Base-by-base conservation (phyloP, 1,140 invertebrate species). In the Gonioctena quinquepunctata region DNA sequence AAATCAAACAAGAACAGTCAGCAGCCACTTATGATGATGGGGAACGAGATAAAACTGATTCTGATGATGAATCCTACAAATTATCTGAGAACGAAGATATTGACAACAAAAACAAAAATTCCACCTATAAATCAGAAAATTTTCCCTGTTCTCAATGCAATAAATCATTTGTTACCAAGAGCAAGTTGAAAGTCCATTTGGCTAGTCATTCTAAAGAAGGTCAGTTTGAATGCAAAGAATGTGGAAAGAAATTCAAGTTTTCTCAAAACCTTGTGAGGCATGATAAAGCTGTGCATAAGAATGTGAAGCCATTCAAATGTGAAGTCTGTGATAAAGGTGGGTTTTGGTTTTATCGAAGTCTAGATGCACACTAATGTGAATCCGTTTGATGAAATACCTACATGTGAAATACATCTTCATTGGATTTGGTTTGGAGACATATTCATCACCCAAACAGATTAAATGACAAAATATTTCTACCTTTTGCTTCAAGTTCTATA, bases 291-390 rank as follows among this genome's bases (percentile, higher is more conserved):
- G 21, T 42, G 18, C 60, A 62, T 42, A 71, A 71, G 26, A 68
- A 27, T 65, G 62, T 71, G 54, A 74, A 48, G 54, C 65, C 70
- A 42, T 71, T 56, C 49, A 68, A 71, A 69, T 74, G 72, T 66
- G 69, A 74, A 66, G 23, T 71, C 4, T 74, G 72, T 66, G 50
- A 65, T 48, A 71, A 71, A 71, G 72, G 72, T 74, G 18, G 48
- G 19, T 27, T 48, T 54, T 59, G 59, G 7, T 57, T 8, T 67
- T 54, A 21, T 19, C n/a, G n/a, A 33, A 13, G 52, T 59, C 21
- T 28, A 0, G n/a, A 3, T 61, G n/a, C n/a, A n/a, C n/a, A n/a
- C n/a, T n/a, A n/a, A n/a, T n/a, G n/a, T n/a, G n/a, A n/a, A n/a
- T n/a, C n/a, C n/a, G n/a, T n/a, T n/a, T n/a, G n/a, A n/a, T n/a